Evolutionary conservation across 2,113 vertebrate species (phyloP), one percentile per base, ranked within the genome.

Genomic region (Myrmecophaga tridactyla): DNA sequence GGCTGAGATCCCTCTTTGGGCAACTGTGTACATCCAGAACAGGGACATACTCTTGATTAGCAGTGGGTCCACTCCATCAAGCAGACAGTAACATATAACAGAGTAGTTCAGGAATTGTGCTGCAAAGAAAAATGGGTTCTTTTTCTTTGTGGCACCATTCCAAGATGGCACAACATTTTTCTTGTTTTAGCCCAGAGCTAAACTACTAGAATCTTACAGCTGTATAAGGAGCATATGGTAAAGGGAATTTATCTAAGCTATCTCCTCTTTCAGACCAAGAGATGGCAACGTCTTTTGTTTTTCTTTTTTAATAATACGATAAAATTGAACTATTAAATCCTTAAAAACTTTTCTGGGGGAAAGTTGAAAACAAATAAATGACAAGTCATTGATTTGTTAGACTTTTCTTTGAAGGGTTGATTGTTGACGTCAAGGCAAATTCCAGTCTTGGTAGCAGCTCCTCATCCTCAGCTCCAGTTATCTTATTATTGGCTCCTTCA

Each of bases 341-440:
- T 83, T 95, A 78, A 92, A 90, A 93, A 73, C 56, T n/a, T 82
- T 94, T 70, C 76, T 94, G 60, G 27, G 62, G 62, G 73, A 94
- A 96, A 97, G 95, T 88, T 88, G 92, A 96, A 96, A 96, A 96
- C 92, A 97, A 94, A 95, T 96, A 95, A 94, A 93, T 96, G 92
- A 93, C 85, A 97, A 90, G 56, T 23, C 82, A 92, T 97, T 97
- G 95, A 97, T 96, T 96, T 95, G 69, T 93, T 92, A 78, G 48
- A 46, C 43, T 76, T 46, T 39, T 65, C 84, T 96, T 96, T 97
- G 87, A 96, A 96, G 96, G 80, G 73, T 75, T 96, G 95, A 85
- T 78, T 86, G 77, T 60, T 96, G 77, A 96, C 96, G 95, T 88
- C 65, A 88, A 96, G 96, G 90, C 90, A 93, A 95, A 97, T 95